Evolutionary conservation across 1,140 invertebrate genomes (phyloP).

Genomic region (Diabrotica undecimpunctata): DNA sequence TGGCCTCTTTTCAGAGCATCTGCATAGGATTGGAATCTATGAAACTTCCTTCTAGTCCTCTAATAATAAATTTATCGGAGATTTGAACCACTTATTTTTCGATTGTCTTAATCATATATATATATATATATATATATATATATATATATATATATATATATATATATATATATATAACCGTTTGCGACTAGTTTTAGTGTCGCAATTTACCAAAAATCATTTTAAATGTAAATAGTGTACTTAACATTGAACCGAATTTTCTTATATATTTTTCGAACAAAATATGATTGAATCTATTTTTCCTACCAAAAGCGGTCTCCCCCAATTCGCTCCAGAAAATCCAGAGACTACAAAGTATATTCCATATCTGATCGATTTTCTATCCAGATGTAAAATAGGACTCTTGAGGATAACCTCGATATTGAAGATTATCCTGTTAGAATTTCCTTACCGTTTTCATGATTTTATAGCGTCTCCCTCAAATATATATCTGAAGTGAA

Average conservation of each 20-base stretch:
- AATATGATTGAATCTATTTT: slow-evolving; percentile 1
- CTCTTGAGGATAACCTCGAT: slow-evolving; percentile 9
- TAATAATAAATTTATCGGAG: too few species aligned
- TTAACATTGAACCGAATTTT: too few species aligned
- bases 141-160: too few species aligned
- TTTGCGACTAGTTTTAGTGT: too few species aligned
- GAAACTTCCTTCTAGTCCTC: too few species aligned
- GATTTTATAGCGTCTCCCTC: slow-evolving; percentile 1
- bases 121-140: too few species aligned
- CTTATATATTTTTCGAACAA: not conserved
- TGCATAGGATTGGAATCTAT: too few species aligned
- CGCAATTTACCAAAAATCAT: not conserved
- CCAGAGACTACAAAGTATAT: not conserved
- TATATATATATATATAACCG: too few species aligned
- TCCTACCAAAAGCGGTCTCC: not conserved
- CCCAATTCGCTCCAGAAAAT: not conserved
- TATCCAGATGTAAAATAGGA: slow-evolving; percentile 3
- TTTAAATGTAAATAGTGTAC: not conserved
- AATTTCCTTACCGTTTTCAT: slow-evolving; percentile 8
- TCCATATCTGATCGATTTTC: slow-evolving; percentile 9
- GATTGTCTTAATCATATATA: too few species aligned
- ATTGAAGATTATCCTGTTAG: slow-evolving; percentile 9
- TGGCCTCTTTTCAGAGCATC: too few species aligned
- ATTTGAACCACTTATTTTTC: too few species aligned
- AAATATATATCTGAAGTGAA: not conserved